phyloP scores from a whole-genome alignment of 2,888 invertebrate species.

The Melikaiella ostensackeni region DNA sequence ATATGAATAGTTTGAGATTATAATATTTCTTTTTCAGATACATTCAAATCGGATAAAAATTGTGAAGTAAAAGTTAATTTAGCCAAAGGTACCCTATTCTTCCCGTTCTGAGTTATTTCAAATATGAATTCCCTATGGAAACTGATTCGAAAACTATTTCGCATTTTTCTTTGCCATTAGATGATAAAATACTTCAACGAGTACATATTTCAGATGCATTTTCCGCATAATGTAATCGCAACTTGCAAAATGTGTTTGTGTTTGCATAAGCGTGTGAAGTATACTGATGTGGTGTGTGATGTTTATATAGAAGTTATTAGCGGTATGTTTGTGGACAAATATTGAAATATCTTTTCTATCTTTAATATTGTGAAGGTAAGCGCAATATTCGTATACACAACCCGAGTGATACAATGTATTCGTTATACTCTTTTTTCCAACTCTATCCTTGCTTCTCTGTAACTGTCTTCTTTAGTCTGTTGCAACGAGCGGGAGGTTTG shows the following conservation, averaged over 20 bases:
- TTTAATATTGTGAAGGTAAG: constrained; percentile 64
- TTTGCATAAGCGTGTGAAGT: neutral
- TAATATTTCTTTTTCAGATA: too few relatives aligned
- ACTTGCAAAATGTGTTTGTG: neutral
- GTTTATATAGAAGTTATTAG: constrained; percentile 40
- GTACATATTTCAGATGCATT: constrained; percentile 25
- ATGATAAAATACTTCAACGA: constrained; percentile 19
- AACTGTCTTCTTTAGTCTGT: constrained; percentile 34
- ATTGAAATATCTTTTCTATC: constrained; percentile 68
- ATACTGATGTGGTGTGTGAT: neutral
- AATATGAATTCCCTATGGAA: neutral
- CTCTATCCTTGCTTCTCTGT: constrained; percentile 14
- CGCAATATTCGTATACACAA: constrained; percentile 51
- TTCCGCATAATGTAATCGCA: constrained; percentile 14
- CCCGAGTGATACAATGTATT: constrained; percentile 25
- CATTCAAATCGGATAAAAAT: neutral
- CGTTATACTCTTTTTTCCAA: constrained; percentile 8
- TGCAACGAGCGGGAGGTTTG: constrained; percentile 18
- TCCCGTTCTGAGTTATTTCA: neutral
- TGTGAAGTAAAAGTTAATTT: neutral
- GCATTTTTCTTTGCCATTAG: neutral
- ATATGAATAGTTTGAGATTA: too few relatives aligned
- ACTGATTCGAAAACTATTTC: constrained; percentile 3
- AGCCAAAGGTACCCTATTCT: neutral
- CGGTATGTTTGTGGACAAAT: constrained; percentile 62